Conservation (phyloP, 2,797 vertebrate genomes). For the Apodemus agrarius region DNA sequence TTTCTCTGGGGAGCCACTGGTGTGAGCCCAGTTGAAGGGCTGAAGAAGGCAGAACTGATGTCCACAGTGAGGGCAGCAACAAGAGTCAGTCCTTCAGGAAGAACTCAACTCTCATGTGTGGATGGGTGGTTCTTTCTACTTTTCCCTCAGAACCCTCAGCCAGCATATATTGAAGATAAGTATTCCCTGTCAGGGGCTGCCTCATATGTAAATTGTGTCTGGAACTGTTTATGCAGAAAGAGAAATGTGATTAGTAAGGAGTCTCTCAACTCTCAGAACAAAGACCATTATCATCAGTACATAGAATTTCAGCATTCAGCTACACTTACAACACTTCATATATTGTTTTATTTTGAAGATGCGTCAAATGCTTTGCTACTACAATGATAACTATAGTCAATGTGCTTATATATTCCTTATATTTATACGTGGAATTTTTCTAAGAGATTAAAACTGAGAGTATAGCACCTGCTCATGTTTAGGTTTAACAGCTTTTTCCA, state of each 20-base stretch:
- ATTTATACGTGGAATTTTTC: slow-evolving; percentile 1
- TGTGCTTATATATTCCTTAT: not conserved
- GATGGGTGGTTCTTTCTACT: not conserved
- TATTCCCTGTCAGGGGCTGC: not conserved
- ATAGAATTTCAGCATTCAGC: not conserved
- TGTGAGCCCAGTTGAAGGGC: not conserved
- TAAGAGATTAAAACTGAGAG: not conserved
- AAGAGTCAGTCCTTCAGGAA: not conserved
- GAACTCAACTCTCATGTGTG: not conserved
- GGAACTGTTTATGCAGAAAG: not conserved
- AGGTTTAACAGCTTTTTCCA: not conserved
- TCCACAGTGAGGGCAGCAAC: not conserved
- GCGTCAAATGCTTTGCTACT: not conserved
- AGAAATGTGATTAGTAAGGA: not conserved
- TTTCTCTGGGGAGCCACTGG: not conserved
- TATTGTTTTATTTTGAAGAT: slow-evolving; percentile 11
- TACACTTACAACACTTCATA: not conserved
- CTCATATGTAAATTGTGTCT: not conserved
- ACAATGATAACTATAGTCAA: not conserved
- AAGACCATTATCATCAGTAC: not conserved
- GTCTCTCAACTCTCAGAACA: not conserved
- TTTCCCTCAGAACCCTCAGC: not conserved
- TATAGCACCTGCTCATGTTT: not conserved
- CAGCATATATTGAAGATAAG: not conserved
- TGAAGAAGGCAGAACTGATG: not conserved